Base-by-base conservation (phyloP, 2,113 vertebrate genomes). In the Nicator chloris region DNA sequence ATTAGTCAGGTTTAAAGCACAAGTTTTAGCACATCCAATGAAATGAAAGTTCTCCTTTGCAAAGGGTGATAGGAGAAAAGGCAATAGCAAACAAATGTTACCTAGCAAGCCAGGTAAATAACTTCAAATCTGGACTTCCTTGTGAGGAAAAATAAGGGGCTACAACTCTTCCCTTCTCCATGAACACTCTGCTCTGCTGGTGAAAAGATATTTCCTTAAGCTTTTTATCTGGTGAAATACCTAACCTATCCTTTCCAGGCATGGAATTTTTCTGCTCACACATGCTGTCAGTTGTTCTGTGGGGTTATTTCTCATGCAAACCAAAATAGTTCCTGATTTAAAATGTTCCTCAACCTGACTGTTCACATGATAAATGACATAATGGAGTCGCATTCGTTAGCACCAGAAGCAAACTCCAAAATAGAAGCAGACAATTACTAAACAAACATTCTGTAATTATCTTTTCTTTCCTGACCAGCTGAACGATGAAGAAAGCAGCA, bases 311-410 rank as follows among this genome's bases (percentile, higher is more conserved):
- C 93, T 90, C 92, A 92, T 91, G 82, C 88, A 95, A 96, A 86
- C 95, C 86, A 88, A 96, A 95, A 95, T 88, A 93, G 91, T 93
- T 92, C 44, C 47, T 83, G 93, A 72, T 96, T 94, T 95, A 69
- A 97, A 95, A 87, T 86, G 82, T 63, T 94, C 91, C 88, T 88
- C 88, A 95, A 95, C 95, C 93, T 97, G 91, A 90, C 94, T 95
- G 77, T 94, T 93, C 87, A 80, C 88, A 95, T 96, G 96, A 97
- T 81, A 93, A 95, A 96, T 96, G 92, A 95, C 84, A 95, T 92
- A 92, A 93, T 92, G 87, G 78, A 95, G 88, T 93, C 21, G 5
- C 92, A 89, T 93, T 95, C 4, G 51, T 91, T 91, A 96, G 83
- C 89, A 89, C 53, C 73, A 95, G 91, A 93, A 96, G 42, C 90